These are phyloP conservation scores for Panagrolaimus sp. DNA, from an alignment of 1,140 invertebrate genomes.

Conservation along the genomic window DNA sequence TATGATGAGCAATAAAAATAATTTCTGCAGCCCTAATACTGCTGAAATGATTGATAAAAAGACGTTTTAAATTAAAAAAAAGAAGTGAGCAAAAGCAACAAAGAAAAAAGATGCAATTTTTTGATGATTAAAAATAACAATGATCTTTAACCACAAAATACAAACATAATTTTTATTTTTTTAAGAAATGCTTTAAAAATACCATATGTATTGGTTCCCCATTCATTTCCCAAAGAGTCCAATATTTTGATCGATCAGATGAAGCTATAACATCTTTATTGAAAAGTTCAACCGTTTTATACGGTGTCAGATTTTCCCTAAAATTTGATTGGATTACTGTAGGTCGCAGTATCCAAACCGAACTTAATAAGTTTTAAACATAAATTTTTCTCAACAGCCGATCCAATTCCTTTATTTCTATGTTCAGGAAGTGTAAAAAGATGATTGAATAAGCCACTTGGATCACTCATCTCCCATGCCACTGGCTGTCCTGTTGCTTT, in stretches of 20 bases:
- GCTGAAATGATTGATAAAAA: too few species aligned
- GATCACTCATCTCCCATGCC: neutral
- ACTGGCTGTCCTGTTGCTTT: neutral
- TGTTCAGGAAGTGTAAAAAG: conserved; percentile 12
- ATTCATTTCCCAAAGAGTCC: neutral
- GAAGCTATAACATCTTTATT: neutral
- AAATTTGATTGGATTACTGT: neutral
- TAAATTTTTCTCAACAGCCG: neutral
- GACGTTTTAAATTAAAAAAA: neutral
- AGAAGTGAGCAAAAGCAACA: too few species aligned
- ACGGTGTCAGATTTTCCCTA: neutral
- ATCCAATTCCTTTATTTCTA: neutral
- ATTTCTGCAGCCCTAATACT: too few species aligned
- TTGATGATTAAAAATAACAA: too few species aligned
- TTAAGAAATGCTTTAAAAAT: too few species aligned
- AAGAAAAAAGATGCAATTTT: too few species aligned
- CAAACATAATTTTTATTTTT: too few species aligned
- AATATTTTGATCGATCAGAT: neutral
- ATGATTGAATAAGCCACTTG: neutral
- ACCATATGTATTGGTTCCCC: neutral
- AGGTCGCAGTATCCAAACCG: neutral
- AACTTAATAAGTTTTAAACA: neutral
- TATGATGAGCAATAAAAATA: too few species aligned
- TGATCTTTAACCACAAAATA: too few species aligned
- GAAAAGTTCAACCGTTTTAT: neutral